Evolutionary conservation across 64 coral and sea anemone species (phyloP).

Genomic region (Montipora cactus): DNA sequence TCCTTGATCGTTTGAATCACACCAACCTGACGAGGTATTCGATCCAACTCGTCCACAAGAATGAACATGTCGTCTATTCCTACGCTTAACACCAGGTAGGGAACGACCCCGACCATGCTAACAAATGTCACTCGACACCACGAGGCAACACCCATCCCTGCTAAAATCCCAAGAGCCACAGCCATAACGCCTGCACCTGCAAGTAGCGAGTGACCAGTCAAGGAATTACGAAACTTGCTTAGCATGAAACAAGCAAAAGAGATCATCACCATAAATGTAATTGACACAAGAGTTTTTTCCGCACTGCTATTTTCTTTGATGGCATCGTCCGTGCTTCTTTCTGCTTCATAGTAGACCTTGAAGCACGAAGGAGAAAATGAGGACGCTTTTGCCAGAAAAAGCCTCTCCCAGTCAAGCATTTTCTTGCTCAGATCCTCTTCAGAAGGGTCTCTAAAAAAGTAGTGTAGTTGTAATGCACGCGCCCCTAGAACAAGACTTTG

Average conservation of each 20-base stretch:
- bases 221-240: constrained; percentile 72
- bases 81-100: constrained; percentile 67
- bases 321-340: constrained; percentile 79
- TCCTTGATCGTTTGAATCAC: constrained; percentile 59
- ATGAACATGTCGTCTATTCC: constrained; percentile 91
- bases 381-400: constrained; percentile 28
- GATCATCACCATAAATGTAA: constrained; percentile 73
- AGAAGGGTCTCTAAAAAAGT: constrained; percentile 57
- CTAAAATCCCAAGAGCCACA: constrained; percentile 68
- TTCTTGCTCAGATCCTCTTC: constrained; percentile 6
- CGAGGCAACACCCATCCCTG: constrained; percentile 67
- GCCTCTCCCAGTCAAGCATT: constrained; percentile 70
- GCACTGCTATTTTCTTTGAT: constrained; percentile 54
- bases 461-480: constrained; percentile 59
- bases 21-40: constrained; percentile 31
- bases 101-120: constrained; percentile 72
- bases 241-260: constrained; percentile 75
- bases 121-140: constrained; percentile 61
- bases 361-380: constrained; percentile 19
- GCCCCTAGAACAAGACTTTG: constrained; percentile 13
- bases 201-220: constrained; percentile 71
- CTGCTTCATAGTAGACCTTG: constrained; percentile 37
- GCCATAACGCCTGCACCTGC: constrained; percentile 55
- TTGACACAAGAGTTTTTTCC: constrained; percentile 65
- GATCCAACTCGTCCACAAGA: constrained; percentile 77